These are phyloP conservation scores for Cataglyphis livida DNA, from an alignment of 2,888 invertebrate genomes.

Conservation along the genomic window DNA sequence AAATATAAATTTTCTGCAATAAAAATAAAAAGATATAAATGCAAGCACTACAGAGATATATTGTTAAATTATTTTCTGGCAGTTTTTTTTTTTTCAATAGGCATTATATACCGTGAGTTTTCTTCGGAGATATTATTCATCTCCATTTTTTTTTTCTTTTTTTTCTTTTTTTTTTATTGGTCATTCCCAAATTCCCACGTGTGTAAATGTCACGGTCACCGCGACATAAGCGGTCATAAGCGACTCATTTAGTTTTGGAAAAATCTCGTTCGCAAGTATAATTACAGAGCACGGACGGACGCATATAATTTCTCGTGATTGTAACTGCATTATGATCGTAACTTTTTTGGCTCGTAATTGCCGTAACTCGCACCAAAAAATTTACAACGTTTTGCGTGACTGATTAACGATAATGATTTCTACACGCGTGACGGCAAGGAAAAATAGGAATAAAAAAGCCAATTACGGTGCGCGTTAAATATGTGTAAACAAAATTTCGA, in stretches of 20 bases:
- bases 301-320: constrained; percentile 63
- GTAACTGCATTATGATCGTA: constrained; percentile 62
- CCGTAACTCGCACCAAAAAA: constrained; percentile 43
- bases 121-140: constrained; percentile 23
- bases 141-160: no score
- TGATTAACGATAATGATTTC: constrained; percentile 62
- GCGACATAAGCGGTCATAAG: constrained; percentile 31
- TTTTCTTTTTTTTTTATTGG: background rate
- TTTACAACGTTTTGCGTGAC: constrained; percentile 58
- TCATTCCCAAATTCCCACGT: constrained; percentile 14
- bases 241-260: constrained; percentile 59
- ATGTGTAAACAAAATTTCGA: constrained; percentile 11
- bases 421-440: constrained; percentile 1
- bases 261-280: constrained; percentile 64
- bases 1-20: background rate
- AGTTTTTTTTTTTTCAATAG: background rate
- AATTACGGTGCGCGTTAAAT: background rate
- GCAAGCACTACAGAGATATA: background rate
- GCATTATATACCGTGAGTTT: background rate
- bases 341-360: constrained; percentile 55
- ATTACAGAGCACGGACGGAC: constrained; percentile 61
- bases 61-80: background rate
- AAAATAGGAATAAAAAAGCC: constrained; percentile 41
- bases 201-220: constrained; percentile 18
- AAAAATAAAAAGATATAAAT: background rate